phyloP scores from a whole-genome alignment of 2,113 vertebrate species.

The Aegotheles bennettii region DNA sequence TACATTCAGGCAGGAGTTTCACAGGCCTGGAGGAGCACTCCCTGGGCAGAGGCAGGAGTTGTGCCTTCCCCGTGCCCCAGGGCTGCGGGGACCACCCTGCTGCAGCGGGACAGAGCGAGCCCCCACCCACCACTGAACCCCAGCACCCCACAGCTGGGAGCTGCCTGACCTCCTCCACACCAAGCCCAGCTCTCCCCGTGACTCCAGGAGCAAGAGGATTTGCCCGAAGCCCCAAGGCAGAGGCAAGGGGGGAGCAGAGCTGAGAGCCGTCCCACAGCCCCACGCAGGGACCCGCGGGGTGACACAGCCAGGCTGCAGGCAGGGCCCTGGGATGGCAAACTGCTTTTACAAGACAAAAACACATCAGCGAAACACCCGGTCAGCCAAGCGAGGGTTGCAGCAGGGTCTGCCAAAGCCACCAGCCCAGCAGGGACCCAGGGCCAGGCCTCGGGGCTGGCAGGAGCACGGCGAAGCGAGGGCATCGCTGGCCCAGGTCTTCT shows the following conservation, averaged over 20 bases:
- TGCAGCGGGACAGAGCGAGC: accelerated
- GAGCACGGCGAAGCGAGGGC: not conserved
- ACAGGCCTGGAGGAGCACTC: not conserved
- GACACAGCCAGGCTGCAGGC: not conserved
- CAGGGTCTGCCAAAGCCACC: not conserved
- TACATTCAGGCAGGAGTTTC: not conserved
- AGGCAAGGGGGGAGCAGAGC: not conserved
- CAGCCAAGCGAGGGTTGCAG: not conserved
- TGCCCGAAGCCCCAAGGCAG: not conserved
- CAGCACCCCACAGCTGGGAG: not conserved
- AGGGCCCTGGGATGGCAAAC: not conserved
- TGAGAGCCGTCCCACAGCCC: not conserved
- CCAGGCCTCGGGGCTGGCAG: not conserved
- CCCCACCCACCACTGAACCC: not conserved
- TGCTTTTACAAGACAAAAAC: not conserved
- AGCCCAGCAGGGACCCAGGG: not conserved
- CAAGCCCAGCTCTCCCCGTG: not conserved
- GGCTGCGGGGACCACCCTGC: accelerated
- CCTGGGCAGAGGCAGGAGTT: not conserved
- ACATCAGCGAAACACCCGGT: not conserved
- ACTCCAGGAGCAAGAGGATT: not conserved
- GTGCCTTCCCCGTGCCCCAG: too few relatives aligned
- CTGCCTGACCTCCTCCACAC: not conserved
- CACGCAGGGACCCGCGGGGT: not conserved
- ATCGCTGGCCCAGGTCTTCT: not conserved